Evolutionary conservation across 2,113 vertebrate genomes (phyloP).

Genomic region (Corvus hawaiiensis): DNA sequence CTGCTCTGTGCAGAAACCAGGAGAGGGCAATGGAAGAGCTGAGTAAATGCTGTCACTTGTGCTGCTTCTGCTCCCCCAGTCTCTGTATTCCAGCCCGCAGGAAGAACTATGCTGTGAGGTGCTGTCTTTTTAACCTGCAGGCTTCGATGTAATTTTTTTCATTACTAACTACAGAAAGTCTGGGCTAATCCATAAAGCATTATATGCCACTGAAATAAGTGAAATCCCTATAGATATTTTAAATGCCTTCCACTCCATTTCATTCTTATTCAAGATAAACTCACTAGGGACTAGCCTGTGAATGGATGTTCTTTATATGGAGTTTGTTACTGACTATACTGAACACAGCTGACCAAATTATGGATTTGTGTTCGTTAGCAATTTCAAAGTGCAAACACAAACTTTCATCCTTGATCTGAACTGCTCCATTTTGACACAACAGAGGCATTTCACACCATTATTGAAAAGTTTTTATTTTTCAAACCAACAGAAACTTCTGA

Average conservation of each 20-base stretch:
- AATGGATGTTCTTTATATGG: background rate
- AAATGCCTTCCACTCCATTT: background rate
- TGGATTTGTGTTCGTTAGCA: background rate
- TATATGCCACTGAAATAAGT: background rate
- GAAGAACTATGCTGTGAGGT: background rate
- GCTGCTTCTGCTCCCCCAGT: background rate
- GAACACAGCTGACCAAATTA: background rate
- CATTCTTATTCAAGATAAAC: background rate
- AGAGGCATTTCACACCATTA: background rate
- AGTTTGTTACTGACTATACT: background rate
- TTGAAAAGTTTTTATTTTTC: background rate
- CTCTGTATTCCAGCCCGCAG: background rate
- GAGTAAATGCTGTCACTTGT: background rate
- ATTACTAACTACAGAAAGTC: background rate
- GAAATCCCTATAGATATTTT: background rate
- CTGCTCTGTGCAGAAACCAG: background rate
- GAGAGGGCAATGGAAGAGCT: conserved; percentile 38
- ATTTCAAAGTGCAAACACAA: background rate
- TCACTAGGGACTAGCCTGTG: background rate
- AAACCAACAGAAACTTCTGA: background rate
- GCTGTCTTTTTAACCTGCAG: background rate
- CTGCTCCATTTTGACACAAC: background rate
- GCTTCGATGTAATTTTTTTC: background rate
- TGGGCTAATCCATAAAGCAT: background rate
- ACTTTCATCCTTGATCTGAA: background rate